A percentile compares a stretch with the other conserved stretches of the same genome.
Evolutionary conservation across 92 coral and sea anemone genomes (phyloP).

Genomic region (Porites lobata): DNA sequence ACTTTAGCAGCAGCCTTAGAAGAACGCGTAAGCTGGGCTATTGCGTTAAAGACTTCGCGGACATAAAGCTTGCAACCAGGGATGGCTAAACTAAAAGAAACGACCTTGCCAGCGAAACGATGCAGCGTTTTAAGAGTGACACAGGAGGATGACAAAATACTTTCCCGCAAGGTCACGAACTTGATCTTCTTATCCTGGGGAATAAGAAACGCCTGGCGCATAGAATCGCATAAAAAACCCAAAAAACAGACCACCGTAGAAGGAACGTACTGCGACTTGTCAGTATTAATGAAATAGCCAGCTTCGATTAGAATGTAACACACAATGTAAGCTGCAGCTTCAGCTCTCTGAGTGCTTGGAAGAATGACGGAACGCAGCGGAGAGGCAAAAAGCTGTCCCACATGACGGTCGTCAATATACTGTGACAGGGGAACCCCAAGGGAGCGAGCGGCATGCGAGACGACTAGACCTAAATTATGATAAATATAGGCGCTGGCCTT

Average conservation of each 20-base stretch:
- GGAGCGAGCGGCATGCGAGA: constrained; percentile 12
- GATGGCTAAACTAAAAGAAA: constrained; percentile 53
- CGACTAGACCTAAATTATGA: not conserved
- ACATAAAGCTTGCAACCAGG: constrained; percentile 58
- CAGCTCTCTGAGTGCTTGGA: constrained; percentile 9
- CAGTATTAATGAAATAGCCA: constrained; percentile 33
- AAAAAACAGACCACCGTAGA: constrained; percentile 7
- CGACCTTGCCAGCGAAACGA: constrained; percentile 53
- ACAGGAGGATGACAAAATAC: constrained; percentile 2
- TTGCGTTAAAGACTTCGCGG: constrained; percentile 32
- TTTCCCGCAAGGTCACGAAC: constrained; percentile 14
- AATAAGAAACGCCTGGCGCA: constrained; percentile 15
- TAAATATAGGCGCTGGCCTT: not conserved
- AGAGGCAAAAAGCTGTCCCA: constrained; percentile 3
- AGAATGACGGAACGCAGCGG: constrained; percentile 1
- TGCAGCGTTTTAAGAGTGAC: constrained; percentile 54
- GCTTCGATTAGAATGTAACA: constrained; percentile 47
- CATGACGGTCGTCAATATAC: constrained; percentile 10
- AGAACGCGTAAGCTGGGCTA: constrained; percentile 18
- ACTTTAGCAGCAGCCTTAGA: not conserved
- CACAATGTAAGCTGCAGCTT: constrained; percentile 56
- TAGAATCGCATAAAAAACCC: constrained; percentile 7
- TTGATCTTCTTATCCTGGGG: constrained; percentile 32
- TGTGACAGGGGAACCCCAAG: constrained; percentile 25
- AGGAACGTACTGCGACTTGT: constrained; percentile 27